These are phyloP conservation scores for Puntigrus tetrazona DNA, from an alignment of 2,113 vertebrate species.

Conservation along the genomic window DNA sequence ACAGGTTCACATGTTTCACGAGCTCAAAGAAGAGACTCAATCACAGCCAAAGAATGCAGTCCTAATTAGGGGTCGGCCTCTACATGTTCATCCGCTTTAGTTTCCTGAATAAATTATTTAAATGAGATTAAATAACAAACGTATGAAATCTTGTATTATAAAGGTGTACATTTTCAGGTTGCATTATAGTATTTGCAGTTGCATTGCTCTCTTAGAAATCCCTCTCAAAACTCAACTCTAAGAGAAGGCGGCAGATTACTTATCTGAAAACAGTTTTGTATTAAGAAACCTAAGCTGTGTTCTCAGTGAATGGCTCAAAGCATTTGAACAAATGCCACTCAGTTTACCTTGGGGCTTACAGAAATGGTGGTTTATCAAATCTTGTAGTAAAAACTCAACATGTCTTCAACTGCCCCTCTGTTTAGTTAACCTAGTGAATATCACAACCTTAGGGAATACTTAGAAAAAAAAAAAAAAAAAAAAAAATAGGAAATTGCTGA, in stretches of 20 bases:
- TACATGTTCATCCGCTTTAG: neutral
- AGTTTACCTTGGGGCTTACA: constrained; percentile 39
- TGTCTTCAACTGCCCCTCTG: constrained; percentile 43
- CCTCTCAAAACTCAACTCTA: constrained; percentile 34
- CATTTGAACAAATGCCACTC: constrained; percentile 40
- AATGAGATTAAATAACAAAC: neutral
- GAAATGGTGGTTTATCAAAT: constrained; percentile 60
- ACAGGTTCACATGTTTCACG: constrained; percentile 36
- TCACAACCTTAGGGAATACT: neutral
- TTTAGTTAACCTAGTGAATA: neutral
- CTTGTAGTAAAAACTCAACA: constrained; percentile 56
- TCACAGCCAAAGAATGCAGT: constrained; percentile 21
- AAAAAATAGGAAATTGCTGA: neutral
- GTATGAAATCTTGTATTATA: neutral
- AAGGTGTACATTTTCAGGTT: neutral
- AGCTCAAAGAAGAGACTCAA: constrained; percentile 27
- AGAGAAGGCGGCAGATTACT: constrained; percentile 43
- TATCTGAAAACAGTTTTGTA: constrained; percentile 44
- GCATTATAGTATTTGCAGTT: neutral
- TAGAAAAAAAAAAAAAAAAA: neutral
- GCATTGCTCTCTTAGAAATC: constrained; percentile 44
- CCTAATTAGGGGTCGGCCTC: constrained; percentile 15
- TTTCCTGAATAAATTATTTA: constrained; percentile 16
- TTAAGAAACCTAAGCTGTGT: constrained; percentile 46
- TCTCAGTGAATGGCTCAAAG: constrained; percentile 44